phyloP scores from a whole-genome alignment of 1,140 invertebrate species.

The Chironomus striatipennis region DNA sequence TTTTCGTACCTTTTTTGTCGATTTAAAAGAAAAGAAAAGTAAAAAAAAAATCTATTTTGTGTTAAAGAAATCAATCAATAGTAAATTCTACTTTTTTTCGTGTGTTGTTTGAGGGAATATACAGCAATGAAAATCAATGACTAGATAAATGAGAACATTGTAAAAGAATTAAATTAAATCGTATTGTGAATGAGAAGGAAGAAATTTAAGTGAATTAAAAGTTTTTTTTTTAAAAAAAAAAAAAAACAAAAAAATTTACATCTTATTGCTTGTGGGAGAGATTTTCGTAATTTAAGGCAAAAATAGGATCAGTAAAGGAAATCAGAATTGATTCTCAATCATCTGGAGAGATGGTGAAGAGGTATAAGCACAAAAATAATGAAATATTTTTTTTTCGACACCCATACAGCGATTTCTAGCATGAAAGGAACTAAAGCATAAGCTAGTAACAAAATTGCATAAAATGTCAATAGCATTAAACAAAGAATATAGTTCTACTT shows the following conservation, averaged over 20 bases:
- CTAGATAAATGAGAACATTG: neutral
- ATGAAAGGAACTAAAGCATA: neutral
- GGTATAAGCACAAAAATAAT: neutral
- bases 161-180: neutral
- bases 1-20: too few relatives aligned
- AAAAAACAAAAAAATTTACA: too few relatives aligned
- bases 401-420: neutral
- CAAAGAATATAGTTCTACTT: neutral
- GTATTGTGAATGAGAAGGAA: neutral
- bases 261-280: neutral
- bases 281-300: neutral
- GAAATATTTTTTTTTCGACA: neutral
- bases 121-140: constrained; percentile 8
- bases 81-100: neutral
- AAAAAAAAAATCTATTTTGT: neutral
- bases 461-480: neutral
- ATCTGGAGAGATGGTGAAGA: constrained; percentile 4
- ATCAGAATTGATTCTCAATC: constrained; percentile 16
- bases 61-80: neutral
- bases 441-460: neutral
- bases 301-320: constrained; percentile 21
- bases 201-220: neutral
- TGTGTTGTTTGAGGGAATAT: neutral
- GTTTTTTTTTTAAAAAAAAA: neutral
- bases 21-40: neutral